Percentiles rank a stretch among this genome's conserved stretches.
Conservation (phyloP, 2,888 invertebrate species). For the Heliconius sara region DNA sequence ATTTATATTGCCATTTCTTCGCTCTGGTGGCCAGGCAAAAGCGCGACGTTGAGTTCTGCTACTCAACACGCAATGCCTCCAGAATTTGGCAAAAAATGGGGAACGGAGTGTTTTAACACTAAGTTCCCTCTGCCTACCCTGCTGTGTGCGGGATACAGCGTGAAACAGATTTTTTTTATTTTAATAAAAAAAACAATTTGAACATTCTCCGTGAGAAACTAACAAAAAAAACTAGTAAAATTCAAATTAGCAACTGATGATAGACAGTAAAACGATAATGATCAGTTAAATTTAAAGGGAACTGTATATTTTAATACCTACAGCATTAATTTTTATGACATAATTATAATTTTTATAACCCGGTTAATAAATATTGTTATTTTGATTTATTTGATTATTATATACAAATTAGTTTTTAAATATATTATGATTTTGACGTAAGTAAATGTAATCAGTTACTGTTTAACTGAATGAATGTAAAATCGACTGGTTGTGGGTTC, state of each 20-base stretch:
- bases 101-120: no score
- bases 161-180: no score
- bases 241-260: conserved; percentile 36
- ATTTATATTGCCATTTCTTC: no score
- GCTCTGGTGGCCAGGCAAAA: no score
- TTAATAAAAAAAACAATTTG: neutral
- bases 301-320: neutral
- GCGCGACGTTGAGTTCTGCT: no score
- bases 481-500: no score
- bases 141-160: no score
- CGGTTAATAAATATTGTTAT: neutral
- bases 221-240: conserved; percentile 7
- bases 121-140: no score
- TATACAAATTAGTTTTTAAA: neutral
- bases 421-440: neutral
- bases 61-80: no score
- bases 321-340: neutral
- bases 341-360: conserved; percentile 10
- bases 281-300: conserved; percentile 27
- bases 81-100: no score
- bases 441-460: no score
- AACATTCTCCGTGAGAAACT: neutral
- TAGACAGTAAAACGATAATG: conserved; percentile 38
- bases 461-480: no score
- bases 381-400: neutral